Evolutionary conservation across 2,113 vertebrate species (phyloP), one percentile per base, ranked within the genome.

Genomic region (Upupa epops): DNA sequence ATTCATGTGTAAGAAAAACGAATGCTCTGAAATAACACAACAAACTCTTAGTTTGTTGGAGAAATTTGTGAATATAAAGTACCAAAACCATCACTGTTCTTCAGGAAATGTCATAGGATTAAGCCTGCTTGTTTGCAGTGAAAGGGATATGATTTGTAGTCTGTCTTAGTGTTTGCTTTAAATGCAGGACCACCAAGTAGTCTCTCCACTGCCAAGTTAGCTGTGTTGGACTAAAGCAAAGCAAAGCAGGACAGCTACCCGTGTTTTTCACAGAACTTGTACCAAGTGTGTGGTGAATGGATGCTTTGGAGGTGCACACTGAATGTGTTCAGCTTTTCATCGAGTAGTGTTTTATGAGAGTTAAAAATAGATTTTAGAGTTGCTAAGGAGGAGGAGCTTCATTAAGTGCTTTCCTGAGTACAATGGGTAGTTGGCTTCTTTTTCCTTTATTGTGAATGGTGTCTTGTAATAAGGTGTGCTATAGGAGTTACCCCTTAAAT

Each of bases 211-310:
- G 3, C 17, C 60, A 54, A 49, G 14, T 25, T 17, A 71, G 25
- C 14, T 26, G 1, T 49, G 19, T 69, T 49, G 56, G 28, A 73
- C 13, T 60, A 63, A 66, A 73, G 34, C 75, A 56, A 66, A 73
- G 34, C 75, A 56, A 29, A 17, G 46, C 51, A 15, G 12, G 51
- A n/a, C 56, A n/a, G 20, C 58, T 59, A 9, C 12, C 21, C 3
- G 0, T 70, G 6, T 28, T 37, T 52, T 31, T 46, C 75, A 34
- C 28, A 64, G 58, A 22, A 11, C 9, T 1, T 7, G 20, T 29
- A 37, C 1, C 13, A 31, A 28, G 17, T 31, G 34, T 37, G 32
- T 19, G 0, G 0, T 28, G 20, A 58, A 11, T 8, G 17, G 45
- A 14, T 16, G 5, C 45, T 70, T 52, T 45, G 45, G 52, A 64